phyloP scores from a whole-genome alignment of 2,797 vertebrate genomes.

The Acanthopagrus latus region DNA sequence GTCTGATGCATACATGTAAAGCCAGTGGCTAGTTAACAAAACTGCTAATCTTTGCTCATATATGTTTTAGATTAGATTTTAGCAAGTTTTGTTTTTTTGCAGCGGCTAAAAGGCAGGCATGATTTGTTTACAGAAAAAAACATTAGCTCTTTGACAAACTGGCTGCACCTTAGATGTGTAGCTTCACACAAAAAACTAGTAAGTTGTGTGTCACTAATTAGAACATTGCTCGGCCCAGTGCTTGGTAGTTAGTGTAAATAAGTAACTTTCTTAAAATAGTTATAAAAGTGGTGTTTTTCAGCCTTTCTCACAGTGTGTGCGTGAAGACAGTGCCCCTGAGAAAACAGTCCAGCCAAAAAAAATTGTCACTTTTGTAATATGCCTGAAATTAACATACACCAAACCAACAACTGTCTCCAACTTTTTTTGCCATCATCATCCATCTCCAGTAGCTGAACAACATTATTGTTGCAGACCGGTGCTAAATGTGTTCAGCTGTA shows the following conservation, averaged over 20 bases:
- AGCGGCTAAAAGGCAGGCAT: neutral
- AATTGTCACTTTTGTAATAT: constrained; percentile 1
- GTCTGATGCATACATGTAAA: neutral
- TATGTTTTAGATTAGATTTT: neutral
- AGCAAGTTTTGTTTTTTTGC: neutral
- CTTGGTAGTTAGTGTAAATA: constrained; percentile 11
- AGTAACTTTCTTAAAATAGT: constrained; percentile 10
- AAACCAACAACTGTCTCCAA: neutral
- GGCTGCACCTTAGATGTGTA: neutral
- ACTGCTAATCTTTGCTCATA: neutral
- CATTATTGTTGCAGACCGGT: constrained; percentile 42
- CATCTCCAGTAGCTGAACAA: constrained; percentile 26
- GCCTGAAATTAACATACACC: neutral
- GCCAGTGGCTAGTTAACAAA: neutral
- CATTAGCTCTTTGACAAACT: constrained; percentile 3
- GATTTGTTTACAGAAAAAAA: neutral
- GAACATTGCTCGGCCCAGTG: neutral
- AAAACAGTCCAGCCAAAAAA: neutral
- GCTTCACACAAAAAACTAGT: neutral
- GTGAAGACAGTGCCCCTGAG: neutral
- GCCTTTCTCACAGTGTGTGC: neutral
- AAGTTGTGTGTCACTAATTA: constrained; percentile 15
- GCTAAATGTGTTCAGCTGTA: constrained; percentile 33
- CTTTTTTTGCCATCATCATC: constrained; percentile 26
- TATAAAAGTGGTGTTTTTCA: neutral